Conservation (phyloP, 2,888 invertebrate species). For the Drosophila basisetae region DNA sequence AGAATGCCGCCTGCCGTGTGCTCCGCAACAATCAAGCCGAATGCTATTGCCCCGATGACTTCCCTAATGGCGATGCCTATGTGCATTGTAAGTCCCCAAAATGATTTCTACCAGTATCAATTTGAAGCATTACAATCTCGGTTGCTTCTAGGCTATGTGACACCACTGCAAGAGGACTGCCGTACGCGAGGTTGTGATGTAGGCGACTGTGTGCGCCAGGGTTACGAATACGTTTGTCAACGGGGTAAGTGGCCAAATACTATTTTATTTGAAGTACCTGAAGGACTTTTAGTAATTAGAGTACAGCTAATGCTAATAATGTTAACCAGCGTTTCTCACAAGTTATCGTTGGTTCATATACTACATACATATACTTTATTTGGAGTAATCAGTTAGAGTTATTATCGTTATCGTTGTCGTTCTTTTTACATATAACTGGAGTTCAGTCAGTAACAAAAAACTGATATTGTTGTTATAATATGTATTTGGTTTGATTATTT, state of each 20-base stretch:
- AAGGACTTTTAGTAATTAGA: slow-evolving; percentile 44
- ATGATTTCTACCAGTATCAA: neutral
- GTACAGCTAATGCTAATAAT: slow-evolving; percentile 67
- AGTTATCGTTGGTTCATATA: slow-evolving; percentile 51
- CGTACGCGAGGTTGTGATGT: slow-evolving; percentile 93
- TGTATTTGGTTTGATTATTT: slow-evolving; percentile 69
- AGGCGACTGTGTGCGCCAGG: slow-evolving; percentile 93
- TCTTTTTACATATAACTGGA: slow-evolving; percentile 61
- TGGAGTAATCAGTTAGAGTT: slow-evolving; percentile 65
- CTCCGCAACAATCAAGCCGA: slow-evolving; percentile 89
- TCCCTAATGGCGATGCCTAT: slow-evolving; percentile 93
- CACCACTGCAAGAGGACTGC: slow-evolving; percentile 88
- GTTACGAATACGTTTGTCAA: slow-evolving; percentile 90
- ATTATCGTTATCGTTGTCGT: slow-evolving; percentile 64
- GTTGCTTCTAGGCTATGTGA: slow-evolving; percentile 74
- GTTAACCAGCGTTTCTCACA: slow-evolving; percentile 61
- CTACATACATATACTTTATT: slow-evolving; percentile 33
- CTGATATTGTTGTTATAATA: slow-evolving; percentile 57
- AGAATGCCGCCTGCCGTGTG: slow-evolving; percentile 92
- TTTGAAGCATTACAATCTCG: no score
- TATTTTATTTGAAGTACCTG: slow-evolving; percentile 29
- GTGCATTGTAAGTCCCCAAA: slow-evolving; percentile 91
- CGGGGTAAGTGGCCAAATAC: slow-evolving; percentile 83
- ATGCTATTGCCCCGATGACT: slow-evolving; percentile 93
- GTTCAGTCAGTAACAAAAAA: slow-evolving; percentile 69